These are phyloP conservation scores for Aphelenchoides besseyi DNA, from an alignment of 1,140 invertebrate species.

Conservation along the genomic window DNA sequence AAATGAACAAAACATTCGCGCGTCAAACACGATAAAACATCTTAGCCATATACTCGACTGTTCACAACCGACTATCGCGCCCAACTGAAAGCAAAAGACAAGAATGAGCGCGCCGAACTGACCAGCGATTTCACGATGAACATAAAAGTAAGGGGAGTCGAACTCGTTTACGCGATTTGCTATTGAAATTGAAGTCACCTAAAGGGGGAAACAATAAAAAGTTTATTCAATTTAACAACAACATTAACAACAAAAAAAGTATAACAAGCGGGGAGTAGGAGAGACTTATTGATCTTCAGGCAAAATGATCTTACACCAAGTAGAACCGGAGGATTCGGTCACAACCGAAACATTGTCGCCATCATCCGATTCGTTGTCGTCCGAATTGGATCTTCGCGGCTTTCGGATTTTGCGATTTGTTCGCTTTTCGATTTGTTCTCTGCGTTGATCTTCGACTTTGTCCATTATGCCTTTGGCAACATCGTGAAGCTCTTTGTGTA, in stretches of 20 bases:
- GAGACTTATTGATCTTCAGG: neutral
- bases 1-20: too few species aligned
- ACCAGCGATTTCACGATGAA: too few species aligned
- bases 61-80: neutral
- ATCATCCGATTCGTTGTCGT: neutral
- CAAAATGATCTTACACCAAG: neutral
- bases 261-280: neutral
- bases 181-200: too few species aligned
- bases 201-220: too few species aligned
- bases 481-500: slow-evolving; percentile 16
- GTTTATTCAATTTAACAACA: neutral
- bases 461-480: slow-evolving; percentile 20
- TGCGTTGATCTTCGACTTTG: slow-evolving; percentile 25
- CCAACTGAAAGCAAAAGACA: too few species aligned
- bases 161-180: too few species aligned
- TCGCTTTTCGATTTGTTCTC: slow-evolving; percentile 6
- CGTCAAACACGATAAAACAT: too few species aligned
- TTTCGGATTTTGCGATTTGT: slow-evolving; percentile 9
- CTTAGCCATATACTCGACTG: too few species aligned
- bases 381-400: too few species aligned
- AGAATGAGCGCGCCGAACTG: too few species aligned
- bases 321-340: neutral
- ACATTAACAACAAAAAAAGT: neutral
- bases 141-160: too few species aligned
- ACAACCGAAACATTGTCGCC: neutral